phyloP scores from a whole-genome alignment of 2,888 invertebrate genomes.

The Aquatica leii region DNA sequence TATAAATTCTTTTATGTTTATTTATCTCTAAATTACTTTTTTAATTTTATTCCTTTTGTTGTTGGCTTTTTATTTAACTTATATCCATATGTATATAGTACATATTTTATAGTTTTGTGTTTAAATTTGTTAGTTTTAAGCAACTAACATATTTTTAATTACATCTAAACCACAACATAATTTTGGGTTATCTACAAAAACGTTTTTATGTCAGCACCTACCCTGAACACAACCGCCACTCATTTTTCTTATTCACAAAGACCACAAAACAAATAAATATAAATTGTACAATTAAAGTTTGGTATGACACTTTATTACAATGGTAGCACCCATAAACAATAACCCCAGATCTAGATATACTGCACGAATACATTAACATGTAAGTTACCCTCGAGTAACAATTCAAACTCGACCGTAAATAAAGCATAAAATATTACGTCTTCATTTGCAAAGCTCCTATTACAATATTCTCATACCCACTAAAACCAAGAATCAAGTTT shows the following conservation, averaged over 20 bases:
- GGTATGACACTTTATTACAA: constrained; percentile 41
- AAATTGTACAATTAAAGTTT: constrained; percentile 43
- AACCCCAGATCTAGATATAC: constrained; percentile 46
- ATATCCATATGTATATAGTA: no score
- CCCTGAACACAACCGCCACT: constrained; percentile 11
- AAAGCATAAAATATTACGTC: constrained; percentile 49
- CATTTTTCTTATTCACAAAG: constrained; percentile 12
- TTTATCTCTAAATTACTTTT: no score
- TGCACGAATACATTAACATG: constrained; percentile 44
- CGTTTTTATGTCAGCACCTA: background rate
- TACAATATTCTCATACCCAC: background rate
- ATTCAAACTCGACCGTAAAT: constrained; percentile 43
- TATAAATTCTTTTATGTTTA: no score
- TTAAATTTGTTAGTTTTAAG: no score
- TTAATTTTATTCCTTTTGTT: no score
- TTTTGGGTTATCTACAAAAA: no score
- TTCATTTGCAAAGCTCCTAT: constrained; percentile 39
- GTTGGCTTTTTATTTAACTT: no score
- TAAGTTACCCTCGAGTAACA: constrained; percentile 39
- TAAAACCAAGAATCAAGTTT: background rate
- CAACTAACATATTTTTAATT: no score
- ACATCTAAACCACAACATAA: no score
- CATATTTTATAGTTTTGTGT: no score
- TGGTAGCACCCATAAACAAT: constrained; percentile 45
- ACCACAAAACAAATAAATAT: constrained; percentile 43